Conservation (phyloP, 1,140 invertebrate species). For the Planococcus citri region DNA sequence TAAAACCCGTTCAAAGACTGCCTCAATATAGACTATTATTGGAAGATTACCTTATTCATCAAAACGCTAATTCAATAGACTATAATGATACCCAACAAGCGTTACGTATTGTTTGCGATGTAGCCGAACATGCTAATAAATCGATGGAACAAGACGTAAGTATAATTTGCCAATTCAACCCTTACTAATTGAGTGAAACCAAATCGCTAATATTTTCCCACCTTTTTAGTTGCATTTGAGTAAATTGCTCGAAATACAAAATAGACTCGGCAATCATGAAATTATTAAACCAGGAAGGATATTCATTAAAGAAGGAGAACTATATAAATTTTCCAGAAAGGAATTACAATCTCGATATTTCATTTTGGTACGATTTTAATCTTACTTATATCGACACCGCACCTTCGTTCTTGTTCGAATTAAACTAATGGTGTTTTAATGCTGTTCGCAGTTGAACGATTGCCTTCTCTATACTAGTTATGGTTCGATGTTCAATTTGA, state of each 20-base stretch:
- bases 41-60: conserved; percentile 50
- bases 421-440: background rate
- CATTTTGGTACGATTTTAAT: conserved; percentile 45
- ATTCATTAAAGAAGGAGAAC: conserved; percentile 55
- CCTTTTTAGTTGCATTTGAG: conserved; percentile 40
- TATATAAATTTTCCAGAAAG: conserved; percentile 51
- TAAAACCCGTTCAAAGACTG: conserved; percentile 62
- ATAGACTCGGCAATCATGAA: conserved; percentile 44
- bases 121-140: conserved; percentile 62
- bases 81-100: conserved; percentile 52
- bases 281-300: conserved; percentile 54
- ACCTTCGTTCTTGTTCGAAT: too few species aligned
- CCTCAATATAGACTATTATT: conserved; percentile 55
- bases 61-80: conserved; percentile 45
- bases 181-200: conserved; percentile 9
- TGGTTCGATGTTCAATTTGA: conserved; percentile 38
- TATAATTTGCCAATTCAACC: conserved; percentile 22
- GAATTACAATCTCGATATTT: conserved; percentile 54
- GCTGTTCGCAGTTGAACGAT: conserved; percentile 51
- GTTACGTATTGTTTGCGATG: conserved; percentile 52
- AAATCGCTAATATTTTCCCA: background rate
- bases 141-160: conserved; percentile 50
- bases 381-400: background rate
- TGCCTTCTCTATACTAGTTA: conserved; percentile 50
- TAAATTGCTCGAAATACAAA: conserved; percentile 45